Base-by-base conservation (phyloP, 2,888 invertebrate species). In the Cataglyphis rosenhaueri region DNA sequence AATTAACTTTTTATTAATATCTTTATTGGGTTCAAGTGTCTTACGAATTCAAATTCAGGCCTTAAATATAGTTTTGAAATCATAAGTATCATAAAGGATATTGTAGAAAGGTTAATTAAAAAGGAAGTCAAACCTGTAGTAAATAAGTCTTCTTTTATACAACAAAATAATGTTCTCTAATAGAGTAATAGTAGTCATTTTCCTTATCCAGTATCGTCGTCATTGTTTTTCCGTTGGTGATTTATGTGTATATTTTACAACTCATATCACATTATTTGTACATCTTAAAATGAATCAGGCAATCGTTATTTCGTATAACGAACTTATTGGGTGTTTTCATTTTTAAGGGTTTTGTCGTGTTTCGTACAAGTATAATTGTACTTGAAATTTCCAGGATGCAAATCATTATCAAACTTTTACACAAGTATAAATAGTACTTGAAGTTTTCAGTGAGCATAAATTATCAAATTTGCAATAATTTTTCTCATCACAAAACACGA, bases 251-350 rank as follows among this genome's bases (percentile, higher is more conserved):
- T 93, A 93, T 93, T 92, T 88, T 85, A 88, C 85, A 91, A 92
- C 88, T n/a, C 87, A 84, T 91, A 93, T 93, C 92, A 93, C 93
- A 93, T 92, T 91, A 90, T 93, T 93, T 93, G 91, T 93, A 93
- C 92, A 93, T 82, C 86, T 91, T 86, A 85, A 93, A 91, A 89
- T 91, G 91, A 90, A 90, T 89, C 70, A 8, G 10, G 85, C 73
- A 86, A 85, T 81, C 68, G 18, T 41, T 73, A 61, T 48, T 66
- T 68, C 74, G 71, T 68, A 32, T 35, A 35, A 48, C 38, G 73
- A 79, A 73, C 70, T 48, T 66, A 18, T 70, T 65, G 44, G 73
- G 68, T 55, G 6, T 59, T 74, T 74, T 81, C 65, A 52, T 87
- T 74, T 66, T 44, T 25, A 68, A 68, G 25, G 15, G 9, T 76